A percentile compares a stretch with the other conserved stretches of the same genome.
phyloP scores from a whole-genome alignment of 92 coral and sea anemone genomes.

The Umimayanthus kanabou region DNA sequence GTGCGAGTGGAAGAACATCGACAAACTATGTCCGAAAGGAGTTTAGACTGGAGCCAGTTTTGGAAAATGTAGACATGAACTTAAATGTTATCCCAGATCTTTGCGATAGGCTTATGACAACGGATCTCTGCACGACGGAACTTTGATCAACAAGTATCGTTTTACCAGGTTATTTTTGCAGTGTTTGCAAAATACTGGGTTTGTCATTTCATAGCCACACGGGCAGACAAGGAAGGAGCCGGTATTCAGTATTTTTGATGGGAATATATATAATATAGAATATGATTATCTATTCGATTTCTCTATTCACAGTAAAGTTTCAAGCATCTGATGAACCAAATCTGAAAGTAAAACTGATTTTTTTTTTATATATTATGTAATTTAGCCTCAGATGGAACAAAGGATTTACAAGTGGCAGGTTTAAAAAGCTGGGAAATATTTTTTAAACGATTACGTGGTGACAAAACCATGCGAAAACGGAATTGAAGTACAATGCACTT shows the following conservation, averaged over 20 bases:
- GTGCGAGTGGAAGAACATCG: constrained; percentile 5
- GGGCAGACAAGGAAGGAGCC: background rate
- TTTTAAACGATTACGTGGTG: background rate
- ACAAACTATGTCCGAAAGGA: background rate
- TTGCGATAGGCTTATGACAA: constrained; percentile 60
- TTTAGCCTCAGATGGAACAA: background rate
- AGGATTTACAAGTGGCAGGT: background rate
- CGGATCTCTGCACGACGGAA: constrained; percentile 95
- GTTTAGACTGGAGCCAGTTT: background rate
- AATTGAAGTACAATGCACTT: constrained; percentile 17
- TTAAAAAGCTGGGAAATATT: background rate
- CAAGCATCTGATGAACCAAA: background rate
- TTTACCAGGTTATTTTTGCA: background rate
- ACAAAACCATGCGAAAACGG: constrained; percentile 3
- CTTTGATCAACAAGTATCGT: constrained; percentile 33
- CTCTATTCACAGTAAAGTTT: background rate
- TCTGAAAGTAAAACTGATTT: background rate
- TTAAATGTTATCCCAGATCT: constrained; percentile 47
- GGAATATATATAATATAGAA: background rate
- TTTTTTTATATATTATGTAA: too few relatives aligned
- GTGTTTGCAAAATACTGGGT: background rate
- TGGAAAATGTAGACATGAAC: constrained; percentile 33
- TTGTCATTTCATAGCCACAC: background rate
- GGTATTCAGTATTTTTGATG: too few relatives aligned
- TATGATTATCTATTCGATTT: background rate